Base-by-base conservation (phyloP, 2,113 vertebrate species). In the Cyanocitta stelleri region DNA sequence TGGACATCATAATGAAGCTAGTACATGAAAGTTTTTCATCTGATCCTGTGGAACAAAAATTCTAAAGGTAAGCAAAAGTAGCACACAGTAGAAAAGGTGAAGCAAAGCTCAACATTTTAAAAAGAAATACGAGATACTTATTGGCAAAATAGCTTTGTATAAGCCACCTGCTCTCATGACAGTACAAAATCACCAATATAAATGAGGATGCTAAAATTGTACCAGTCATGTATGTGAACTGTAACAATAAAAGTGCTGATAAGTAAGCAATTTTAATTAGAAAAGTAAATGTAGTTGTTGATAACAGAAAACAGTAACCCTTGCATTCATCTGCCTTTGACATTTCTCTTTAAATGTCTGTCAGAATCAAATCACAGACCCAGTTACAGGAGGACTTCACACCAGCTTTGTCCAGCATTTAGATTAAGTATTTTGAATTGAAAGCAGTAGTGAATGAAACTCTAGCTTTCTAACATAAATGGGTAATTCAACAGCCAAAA, bases 381-480 rank as follows among this genome's bases (percentile, higher is more conserved):
- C 52, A 41, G 6, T 18, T 27, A 71, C 26, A 51, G 54, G 20
- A 75, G 43, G 64, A 37, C 41, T 89, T 96, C 79, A 92, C 89
- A 88, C 52, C 30, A 95, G 69, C 62, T 94, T 94, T 85, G 35
- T 87, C 88, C 76, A 13, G 48, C 6, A 11, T 56, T 86, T 83
- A 91, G 94, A 96, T 49, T 93, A 94, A 96, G 73, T 76, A 80
- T 95, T 95, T 95, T 93, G 84, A 96, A 86, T 83, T 79, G 87
- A 96, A 90, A 93, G 58, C 41, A 73, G 59, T 10, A 55, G 73
- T 94, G 81, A 97, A 95, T 97, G 97, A 93, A 98, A 96, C 63
- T 88, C 43, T 9, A 39, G 35, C 71, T 92, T 85, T 93, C 89
- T 73, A 61, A 72, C 35, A 75, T n/a, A 84, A 93, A 96, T 64